Evolutionary conservation across 2,113 vertebrate species (phyloP).

Genomic region (Cyanistes caeruleus): DNA sequence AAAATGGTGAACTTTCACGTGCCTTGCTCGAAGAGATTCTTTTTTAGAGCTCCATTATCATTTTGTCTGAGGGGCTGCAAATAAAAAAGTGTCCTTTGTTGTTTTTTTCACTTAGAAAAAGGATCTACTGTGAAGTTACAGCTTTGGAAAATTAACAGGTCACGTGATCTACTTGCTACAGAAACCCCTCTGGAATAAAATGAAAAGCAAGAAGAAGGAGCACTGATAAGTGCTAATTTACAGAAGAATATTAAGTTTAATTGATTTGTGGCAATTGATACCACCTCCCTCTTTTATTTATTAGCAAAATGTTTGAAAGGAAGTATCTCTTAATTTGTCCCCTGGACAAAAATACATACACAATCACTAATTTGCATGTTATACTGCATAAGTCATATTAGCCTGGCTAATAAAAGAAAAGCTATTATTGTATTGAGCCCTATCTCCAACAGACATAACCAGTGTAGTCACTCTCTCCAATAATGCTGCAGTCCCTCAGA

Average conservation of each 20-base stretch:
- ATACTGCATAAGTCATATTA: neutral
- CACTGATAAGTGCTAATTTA: neutral
- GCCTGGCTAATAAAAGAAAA: neutral
- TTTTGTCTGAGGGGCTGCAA: neutral
- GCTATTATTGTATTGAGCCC: neutral
- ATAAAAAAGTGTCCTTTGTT: neutral
- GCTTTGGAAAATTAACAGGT: neutral
- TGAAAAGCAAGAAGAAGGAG: neutral
- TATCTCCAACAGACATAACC: neutral
- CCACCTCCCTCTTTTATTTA: neutral
- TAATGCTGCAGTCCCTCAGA: neutral
- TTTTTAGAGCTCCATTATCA: neutral
- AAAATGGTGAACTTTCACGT: neutral
- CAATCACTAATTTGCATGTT: neutral
- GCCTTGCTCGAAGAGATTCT: neutral
- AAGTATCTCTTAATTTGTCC: neutral
- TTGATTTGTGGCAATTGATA: neutral
- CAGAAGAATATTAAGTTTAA: neutral
- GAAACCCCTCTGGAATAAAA: conserved; percentile 27
- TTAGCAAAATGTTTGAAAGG: neutral
- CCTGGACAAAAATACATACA: neutral
- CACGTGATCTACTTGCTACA: neutral
- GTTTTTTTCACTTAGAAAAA: neutral
- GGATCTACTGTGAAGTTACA: neutral
- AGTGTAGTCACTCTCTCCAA: too few species aligned